Conservation (phyloP, 2,113 vertebrate genomes). For the Otolemur garnettii region DNA sequence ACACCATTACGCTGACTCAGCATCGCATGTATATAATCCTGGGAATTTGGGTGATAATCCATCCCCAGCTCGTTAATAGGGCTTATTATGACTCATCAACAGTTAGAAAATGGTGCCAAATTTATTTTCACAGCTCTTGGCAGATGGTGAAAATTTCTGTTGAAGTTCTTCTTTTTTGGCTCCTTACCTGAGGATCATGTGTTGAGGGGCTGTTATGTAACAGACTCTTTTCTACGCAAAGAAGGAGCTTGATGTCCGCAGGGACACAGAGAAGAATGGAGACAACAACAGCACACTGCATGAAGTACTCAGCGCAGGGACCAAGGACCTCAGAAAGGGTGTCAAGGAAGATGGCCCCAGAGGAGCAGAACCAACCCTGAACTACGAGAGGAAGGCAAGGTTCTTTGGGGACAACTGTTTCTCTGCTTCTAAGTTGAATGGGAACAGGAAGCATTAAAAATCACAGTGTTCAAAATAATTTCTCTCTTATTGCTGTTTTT, state of each 20-base stretch:
- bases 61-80: background rate
- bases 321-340: too few relatives aligned
- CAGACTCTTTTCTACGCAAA: background rate
- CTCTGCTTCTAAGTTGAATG: background rate
- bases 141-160: background rate
- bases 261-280: background rate
- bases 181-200: slow-evolving; percentile 33
- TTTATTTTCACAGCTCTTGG: background rate
- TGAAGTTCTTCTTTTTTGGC: background rate
- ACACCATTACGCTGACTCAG: background rate
- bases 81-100: background rate
- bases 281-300: background rate
- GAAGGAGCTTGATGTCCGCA: background rate
- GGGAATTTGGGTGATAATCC: background rate
- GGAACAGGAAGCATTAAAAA: background rate
- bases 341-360: background rate
- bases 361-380: background rate
- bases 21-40: background rate
- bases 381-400: background rate
- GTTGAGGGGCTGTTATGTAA: background rate
- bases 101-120: slow-evolving; percentile 39
- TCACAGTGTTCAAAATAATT: background rate
- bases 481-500: background rate
- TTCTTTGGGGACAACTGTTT: background rate
- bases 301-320: background rate